Evolutionary conservation across 1,140 invertebrate species (phyloP), one percentile per base, ranked within the genome.

Genomic region (Caenorhabditis latens): DNA sequence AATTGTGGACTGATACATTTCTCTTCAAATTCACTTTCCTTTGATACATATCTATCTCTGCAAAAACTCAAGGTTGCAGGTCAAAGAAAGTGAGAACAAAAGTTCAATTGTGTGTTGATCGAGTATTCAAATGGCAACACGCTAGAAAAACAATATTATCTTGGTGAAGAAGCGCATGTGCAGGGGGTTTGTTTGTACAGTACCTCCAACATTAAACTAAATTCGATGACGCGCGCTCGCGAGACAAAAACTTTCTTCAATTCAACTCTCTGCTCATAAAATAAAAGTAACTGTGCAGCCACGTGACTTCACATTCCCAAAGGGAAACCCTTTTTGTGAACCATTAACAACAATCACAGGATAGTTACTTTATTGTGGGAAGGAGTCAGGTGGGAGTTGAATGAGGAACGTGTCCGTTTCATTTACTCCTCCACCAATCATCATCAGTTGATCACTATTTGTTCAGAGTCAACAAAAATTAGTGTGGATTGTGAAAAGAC

Each of bases 401-500:
- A 79, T 21, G 3, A 24, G 71, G 46, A 50, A 53, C 46, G 46
- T 53, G 46, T 50, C 43, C 2, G 42, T 46, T 71, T n/a, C 16
- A 14, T 71, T 71, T n/a, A 43, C 42, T 46, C 46, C 46, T 79
- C 71, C 71, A 71, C 46, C 11, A 79, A 79, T 79, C 71, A 79
- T 71, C 67, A 71, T 79, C 71, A 79, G 71, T 79, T 79, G 71
- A 79, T 79, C 71, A 50, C 46, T 79, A 24, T 79, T 79, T 79
- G 71, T 79, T 53, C 71, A 86, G 48, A 83, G 79, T 58, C 84
- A 85, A 85, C 53, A 85, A 48, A 75, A 85, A 53, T 57, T 85
- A 65, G n/a, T 85, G 84, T 75, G 84, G 63, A 71, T 32, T 50
- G 84, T 32, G n/a, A 79, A 42, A 48, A 71, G 84, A 9, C 46